phyloP scores from a whole-genome alignment of 2,797 vertebrate species.

The Sorex maritimensis region DNA sequence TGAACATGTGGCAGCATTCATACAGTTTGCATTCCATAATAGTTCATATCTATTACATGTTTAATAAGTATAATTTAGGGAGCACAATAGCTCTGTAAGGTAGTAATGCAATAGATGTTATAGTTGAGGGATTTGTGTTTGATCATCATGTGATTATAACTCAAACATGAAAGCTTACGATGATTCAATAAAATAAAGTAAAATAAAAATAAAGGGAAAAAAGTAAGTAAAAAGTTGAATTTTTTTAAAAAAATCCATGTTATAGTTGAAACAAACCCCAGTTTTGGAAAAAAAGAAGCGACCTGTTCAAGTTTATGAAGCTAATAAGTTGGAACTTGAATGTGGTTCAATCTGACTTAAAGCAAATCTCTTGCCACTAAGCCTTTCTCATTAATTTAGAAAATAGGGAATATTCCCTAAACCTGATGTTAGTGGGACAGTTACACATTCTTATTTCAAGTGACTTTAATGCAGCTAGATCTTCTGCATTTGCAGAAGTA shows the following conservation, averaged over 20 bases:
- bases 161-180: too few species aligned
- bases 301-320: neutral
- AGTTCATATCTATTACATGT: neutral
- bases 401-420: neutral
- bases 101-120: conserved; percentile 6
- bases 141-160: too few species aligned
- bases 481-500: neutral
- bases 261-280: conserved; percentile 43
- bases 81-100: neutral
- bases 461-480: neutral
- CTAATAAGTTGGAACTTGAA: neutral
- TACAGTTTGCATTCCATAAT: neutral
- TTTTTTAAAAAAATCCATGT: neutral
- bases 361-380: neutral
- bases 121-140: neutral
- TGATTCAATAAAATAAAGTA: too few species aligned
- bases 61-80: neutral
- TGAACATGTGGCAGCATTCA: neutral
- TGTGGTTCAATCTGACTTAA: neutral
- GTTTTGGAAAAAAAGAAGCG: neutral
- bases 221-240: too few species aligned
- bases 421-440: conserved; percentile 28
- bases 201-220: too few species aligned
- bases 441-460: conserved; percentile 53
- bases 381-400: conserved; percentile 43